A percentile compares a stretch with the other conserved stretches of the same genome.
Conservation (phyloP, 2,888 invertebrate genomes). For the Oegoconia quadripuncta region DNA sequence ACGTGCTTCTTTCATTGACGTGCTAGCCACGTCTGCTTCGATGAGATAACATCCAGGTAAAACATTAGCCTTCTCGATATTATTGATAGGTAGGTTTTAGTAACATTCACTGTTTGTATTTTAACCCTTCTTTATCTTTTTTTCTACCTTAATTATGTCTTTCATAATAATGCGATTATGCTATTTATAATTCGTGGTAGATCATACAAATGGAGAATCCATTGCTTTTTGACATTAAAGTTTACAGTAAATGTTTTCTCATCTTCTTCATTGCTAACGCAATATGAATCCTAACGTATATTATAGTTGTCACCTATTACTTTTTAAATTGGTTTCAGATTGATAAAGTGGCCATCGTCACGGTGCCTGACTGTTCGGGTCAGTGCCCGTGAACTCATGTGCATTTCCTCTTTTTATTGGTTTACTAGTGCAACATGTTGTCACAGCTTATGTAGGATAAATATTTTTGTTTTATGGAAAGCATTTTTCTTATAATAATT, state of each 20-base stretch:
- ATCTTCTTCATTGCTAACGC: no score
- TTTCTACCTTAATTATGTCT: no score
- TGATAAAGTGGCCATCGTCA: conserved; percentile 36
- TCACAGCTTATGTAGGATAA: conserved; percentile 52
- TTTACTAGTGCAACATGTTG: conserved; percentile 34
- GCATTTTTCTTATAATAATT: not conserved
- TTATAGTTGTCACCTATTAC: not conserved
- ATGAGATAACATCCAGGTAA: conserved; percentile 44
- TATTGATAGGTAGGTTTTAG: conserved; percentile 18
- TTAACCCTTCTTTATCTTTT: no score
- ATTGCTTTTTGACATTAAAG: no score
- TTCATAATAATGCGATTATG: no score
- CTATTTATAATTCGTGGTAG: no score
- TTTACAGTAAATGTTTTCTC: no score
- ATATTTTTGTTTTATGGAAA: conserved; percentile 24
- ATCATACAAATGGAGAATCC: no score
- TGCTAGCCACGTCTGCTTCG: conserved; percentile 43
- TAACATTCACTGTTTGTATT: conserved; percentile 6
- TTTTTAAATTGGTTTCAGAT: conserved; percentile 3
- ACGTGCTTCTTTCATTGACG: conserved; percentile 41
- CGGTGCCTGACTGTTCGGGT: conserved; percentile 59
- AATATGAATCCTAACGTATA: no score
- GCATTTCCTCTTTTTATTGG: conserved; percentile 55
- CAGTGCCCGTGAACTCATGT: conserved; percentile 69
- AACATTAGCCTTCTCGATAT: conserved; percentile 21